Conservation (phyloP, 1,140 invertebrate species). For the Calliphora vicina region DNA sequence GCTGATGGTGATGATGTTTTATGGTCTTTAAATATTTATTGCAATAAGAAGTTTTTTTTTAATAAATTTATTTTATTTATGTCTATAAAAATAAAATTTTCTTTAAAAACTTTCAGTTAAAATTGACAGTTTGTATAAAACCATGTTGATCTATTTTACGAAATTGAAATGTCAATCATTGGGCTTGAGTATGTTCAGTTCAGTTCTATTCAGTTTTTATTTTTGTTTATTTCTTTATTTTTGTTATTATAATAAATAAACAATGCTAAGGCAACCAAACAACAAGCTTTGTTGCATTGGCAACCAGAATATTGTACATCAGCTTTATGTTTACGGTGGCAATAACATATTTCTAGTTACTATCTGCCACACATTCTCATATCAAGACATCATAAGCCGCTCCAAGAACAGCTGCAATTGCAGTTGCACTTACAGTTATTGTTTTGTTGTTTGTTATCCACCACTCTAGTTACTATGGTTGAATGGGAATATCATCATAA, state of each 20-base stretch:
- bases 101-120: background rate
- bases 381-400: background rate
- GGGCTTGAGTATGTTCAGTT: background rate
- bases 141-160: background rate
- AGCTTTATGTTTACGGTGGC: background rate
- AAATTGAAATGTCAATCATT: background rate
- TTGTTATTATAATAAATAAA: background rate
- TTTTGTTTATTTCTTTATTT: background rate
- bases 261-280: background rate
- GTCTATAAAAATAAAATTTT: no score
- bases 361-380: background rate
- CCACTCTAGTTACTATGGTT: no score
- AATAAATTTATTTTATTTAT: background rate
- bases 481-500: no score
- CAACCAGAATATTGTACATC: background rate
- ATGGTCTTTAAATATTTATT: background rate
- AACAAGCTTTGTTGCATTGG: background rate
- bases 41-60: background rate
- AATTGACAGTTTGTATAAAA: background rate
- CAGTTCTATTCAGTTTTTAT: background rate
- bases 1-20: background rate
- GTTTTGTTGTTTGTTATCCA: background rate
- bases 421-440: background rate
- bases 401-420: background rate
- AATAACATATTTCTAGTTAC: background rate